These are phyloP conservation scores for Hephaestus fuliginosus DNA, from an alignment of 2,797 vertebrate species.

Conservation along the genomic window DNA sequence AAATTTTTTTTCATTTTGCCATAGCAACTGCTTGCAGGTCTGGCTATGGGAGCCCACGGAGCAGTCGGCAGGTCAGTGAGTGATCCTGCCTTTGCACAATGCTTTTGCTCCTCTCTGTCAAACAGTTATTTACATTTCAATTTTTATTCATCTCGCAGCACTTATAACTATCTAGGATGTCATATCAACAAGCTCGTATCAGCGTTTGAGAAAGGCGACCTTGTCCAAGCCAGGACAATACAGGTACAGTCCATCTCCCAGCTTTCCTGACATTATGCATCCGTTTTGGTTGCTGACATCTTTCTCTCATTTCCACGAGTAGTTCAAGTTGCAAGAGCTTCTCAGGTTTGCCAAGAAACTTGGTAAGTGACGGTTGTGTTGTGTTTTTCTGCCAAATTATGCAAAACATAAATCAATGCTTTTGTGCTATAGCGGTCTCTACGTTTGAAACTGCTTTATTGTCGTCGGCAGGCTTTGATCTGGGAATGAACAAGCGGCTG, in stretches of 20 bases:
- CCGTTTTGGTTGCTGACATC: constrained; percentile 10
- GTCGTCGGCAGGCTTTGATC: constrained; percentile 85
- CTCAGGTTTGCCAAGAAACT: constrained; percentile 84
- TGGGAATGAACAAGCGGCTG: constrained; percentile 93
- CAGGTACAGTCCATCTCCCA: constrained; percentile 86
- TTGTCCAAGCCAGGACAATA: constrained; percentile 83
- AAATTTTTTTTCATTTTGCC: constrained; percentile 17
- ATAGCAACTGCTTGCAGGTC: constrained; percentile 84
- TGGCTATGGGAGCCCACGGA: constrained; percentile 82
- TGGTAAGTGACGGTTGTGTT: constrained; percentile 78
- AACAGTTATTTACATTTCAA: neutral
- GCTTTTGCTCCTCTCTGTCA: neutral
- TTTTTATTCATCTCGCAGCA: constrained; percentile 80
- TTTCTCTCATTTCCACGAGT: constrained; percentile 46
- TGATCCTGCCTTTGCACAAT: neutral
- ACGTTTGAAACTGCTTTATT: neutral
- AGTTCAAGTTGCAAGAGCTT: constrained; percentile 91
- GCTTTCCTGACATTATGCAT: neutral
- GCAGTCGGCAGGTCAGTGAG: constrained; percentile 86
- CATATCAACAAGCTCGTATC: constrained; percentile 85
- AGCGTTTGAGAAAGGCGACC: constrained; percentile 86
- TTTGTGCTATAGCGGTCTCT: no score
- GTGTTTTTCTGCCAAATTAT: neutral
- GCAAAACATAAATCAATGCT: neutral
- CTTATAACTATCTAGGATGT: constrained; percentile 93